Base-by-base conservation (phyloP, 2,113 vertebrate genomes). In the Aphyosemion australe region DNA sequence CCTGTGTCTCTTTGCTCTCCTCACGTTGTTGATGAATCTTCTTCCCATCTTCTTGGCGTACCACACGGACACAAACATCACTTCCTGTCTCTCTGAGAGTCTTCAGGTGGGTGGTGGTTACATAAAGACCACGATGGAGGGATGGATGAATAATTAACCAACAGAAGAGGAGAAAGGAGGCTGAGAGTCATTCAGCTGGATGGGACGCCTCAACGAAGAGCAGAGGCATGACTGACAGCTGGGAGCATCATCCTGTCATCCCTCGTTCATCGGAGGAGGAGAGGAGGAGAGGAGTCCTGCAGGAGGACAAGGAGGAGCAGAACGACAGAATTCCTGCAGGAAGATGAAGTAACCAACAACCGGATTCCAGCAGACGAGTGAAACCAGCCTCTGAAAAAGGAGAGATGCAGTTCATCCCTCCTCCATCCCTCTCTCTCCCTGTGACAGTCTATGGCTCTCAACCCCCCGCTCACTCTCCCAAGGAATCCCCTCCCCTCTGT, bases 11-110 rank as follows among this genome's bases (percentile, higher is more conserved):
- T 94, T 94, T 2, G 89, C 91, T 67, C 76, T 83, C 19, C 92
- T 69, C 39, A 89, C 94, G 78, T 94, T 90, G 79, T 88, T 93
- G 79, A 93, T 92, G 80, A 93, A 93, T 21, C 93, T 84, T 46
- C 87, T 64, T 60, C 89, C 88, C 92, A 93, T 91, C 82, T 92
- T 94, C 87, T 93, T 91, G n/a, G 90, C 91, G 71, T 94, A 94
- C 93, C 93, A 93, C 69, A 94, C 93, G 0, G 94, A 93, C 58
- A 88, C 91, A 74, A 94, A 92, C 92, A 93, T 92, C 88, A 74
- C 87, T 81, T 64, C 71, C 83, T 70, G 60, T 49, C 52, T 66
- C 56, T 19, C 31, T n/a, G 43, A 11, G 39, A 21, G 55, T 72
- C 55, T 59, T 6, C 62, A 42, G 55, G n/a, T 50, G 34, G 11